Base-by-base conservation (phyloP, 2,113 vertebrate species). In the Aleadryas rufinucha region DNA sequence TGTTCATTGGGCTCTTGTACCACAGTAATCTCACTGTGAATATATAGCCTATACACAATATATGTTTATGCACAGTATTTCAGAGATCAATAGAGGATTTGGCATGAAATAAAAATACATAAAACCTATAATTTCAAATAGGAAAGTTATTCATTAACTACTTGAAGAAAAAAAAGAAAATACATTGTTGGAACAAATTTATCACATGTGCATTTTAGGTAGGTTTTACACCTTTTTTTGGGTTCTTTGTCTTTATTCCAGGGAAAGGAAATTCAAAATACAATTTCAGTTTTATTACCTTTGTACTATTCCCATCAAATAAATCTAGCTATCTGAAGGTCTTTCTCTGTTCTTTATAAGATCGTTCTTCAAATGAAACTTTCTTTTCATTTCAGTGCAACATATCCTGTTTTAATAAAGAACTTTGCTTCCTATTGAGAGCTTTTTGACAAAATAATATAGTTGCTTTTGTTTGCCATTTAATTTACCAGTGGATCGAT, bases 401-500 rank as follows among this genome's bases (percentile, higher is more conserved):
- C 39, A 52, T 31, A 81, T 35, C 41, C 44, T 77, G 31, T 24
- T 94, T 86, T 95, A 96, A 96, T 88, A 60, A 77, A 92, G 69
- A 65, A 65, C 56, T 90, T 77, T 81, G 18, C 11, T 80, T 74
- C 45, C 74, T 39, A 41, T 33, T 91, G 78, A 94, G 79, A 74
- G 50, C 50, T 28, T 94, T 96, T 97, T 92, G 88, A 96, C 89
- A 91, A 87, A 92, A 81, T 39, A 75, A 80, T 88, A 78, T 7
- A 13, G 84, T 71, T 91, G 59, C 35, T 95, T 97, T 94, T 88
- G 76, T 96, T 96, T 93, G 81, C 42, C 86, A 82, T 96, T 97
- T 97, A 96, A 97, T 95, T 97, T 97, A 71, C 49, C 72, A 53
- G 41, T 20, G 72, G 84, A 97, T 97, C 97, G 31, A 97, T 89